These are phyloP conservation scores for Tadarida brasiliensis DNA, from an alignment of 2,797 vertebrate species.

Conservation along the genomic window DNA sequence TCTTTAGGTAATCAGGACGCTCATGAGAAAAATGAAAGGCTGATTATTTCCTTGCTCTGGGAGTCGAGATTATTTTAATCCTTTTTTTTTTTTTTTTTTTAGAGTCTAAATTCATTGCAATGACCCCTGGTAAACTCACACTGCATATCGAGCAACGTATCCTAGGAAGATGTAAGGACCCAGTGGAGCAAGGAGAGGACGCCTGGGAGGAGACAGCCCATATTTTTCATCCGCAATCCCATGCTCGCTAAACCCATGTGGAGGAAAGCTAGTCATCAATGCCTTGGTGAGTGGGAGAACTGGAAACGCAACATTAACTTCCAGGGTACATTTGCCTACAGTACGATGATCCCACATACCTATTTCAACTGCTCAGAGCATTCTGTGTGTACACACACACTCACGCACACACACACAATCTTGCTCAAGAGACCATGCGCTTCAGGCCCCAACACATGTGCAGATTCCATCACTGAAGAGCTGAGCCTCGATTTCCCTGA, in stretches of 20 bases:
- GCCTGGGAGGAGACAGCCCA: accelerated
- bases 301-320: neutral
- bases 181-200: neutral
- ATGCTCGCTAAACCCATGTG: accelerated
- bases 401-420: too few relatives aligned
- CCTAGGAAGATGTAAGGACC: accelerated
- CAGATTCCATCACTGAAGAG: neutral
- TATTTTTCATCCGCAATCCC: neutral
- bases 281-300: neutral
- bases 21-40: neutral
- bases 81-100: neutral
- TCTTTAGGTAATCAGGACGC: neutral
- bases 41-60: neutral
- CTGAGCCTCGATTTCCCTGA: neutral
- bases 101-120: neutral
- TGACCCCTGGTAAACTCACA: neutral
- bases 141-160: accelerated
- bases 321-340: neutral
- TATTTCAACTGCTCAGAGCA: neutral
- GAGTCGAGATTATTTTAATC: neutral
- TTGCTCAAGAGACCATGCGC: neutral
- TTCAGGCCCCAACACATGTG: neutral
- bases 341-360: neutral
- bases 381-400: too few relatives aligned
- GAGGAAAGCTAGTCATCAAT: neutral